phyloP scores from a whole-genome alignment of 2,797 vertebrate species.

The Phrynocephalus guinanensis region DNA sequence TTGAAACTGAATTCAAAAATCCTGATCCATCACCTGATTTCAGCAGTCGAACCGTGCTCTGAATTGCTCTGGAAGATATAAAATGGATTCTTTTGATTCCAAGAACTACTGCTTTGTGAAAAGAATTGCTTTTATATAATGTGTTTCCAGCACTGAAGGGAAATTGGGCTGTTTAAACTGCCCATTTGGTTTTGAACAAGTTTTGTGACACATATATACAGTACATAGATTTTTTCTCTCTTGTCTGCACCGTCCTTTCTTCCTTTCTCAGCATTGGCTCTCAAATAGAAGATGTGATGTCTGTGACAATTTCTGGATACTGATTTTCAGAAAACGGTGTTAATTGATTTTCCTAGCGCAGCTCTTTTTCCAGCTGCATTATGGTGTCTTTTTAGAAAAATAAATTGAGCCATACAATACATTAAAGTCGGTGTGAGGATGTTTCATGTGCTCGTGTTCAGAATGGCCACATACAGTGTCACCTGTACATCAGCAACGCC shows the following conservation, averaged over 20 bases:
- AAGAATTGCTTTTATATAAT: neutral
- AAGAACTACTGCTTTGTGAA: neutral
- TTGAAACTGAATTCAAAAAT: neutral
- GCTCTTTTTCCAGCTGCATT: neutral
- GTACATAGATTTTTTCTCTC: no score
- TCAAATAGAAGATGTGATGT: neutral
- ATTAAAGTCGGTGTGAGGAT: neutral
- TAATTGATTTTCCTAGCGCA: neutral
- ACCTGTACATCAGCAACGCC: neutral
- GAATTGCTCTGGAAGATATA: neutral
- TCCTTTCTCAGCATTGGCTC: neutral
- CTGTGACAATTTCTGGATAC: neutral
- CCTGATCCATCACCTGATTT: no score
- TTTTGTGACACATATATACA: neutral
- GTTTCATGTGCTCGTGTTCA: neutral
- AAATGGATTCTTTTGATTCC: neutral
- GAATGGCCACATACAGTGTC: neutral
- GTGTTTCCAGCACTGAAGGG: neutral
- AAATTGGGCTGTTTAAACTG: neutral
- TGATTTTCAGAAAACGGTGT: neutral
- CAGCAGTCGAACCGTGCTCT: neutral
- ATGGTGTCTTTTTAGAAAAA: neutral
- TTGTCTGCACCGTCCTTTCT: no score
- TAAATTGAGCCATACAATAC: neutral
- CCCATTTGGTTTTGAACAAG: neutral